A percentile compares a stretch with the other conserved stretches of the same genome.
Evolutionary conservation across 2,888 invertebrate species (phyloP).

Genomic region (Xylota segnis): DNA sequence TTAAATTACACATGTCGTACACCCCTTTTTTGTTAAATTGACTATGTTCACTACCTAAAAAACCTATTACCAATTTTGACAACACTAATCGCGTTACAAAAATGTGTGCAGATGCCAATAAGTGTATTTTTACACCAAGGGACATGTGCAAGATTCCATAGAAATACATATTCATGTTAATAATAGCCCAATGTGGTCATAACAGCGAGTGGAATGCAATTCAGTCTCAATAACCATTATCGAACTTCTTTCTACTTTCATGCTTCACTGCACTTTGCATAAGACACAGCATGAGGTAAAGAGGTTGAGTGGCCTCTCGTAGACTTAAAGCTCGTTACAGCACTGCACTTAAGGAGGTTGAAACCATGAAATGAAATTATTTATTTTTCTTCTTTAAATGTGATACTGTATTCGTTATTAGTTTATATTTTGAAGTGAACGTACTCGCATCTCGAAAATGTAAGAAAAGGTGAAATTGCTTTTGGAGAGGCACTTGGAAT

Average conservation of each 20-base stretch:
- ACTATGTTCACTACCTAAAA: background rate
- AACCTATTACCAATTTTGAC: background rate
- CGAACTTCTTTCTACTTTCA: conserved; percentile 7
- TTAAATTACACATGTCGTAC: conserved; percentile 9
- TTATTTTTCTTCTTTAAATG: background rate
- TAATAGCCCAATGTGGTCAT: background rate
- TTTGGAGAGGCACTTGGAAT: background rate
- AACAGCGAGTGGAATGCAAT: background rate
- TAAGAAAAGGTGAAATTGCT: background rate
- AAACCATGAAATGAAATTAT: conserved; percentile 7
- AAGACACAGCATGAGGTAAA: background rate
- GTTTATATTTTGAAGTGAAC: background rate
- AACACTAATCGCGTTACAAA: conserved; percentile 43
- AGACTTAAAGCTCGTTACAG: background rate
- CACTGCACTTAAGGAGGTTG: background rate
- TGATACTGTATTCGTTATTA: background rate
- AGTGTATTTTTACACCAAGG: background rate
- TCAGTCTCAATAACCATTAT: conserved; percentile 9
- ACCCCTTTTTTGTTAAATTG: background rate
- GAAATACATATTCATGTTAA: background rate
- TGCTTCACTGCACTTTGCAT: background rate
- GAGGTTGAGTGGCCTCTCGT: background rate
- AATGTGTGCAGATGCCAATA: background rate
- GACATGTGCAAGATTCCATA: background rate
- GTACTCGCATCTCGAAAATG: background rate